Evolutionary conservation across 2,797 vertebrate species (phyloP).

Genomic region (Atherinosoma microstoma): DNA sequence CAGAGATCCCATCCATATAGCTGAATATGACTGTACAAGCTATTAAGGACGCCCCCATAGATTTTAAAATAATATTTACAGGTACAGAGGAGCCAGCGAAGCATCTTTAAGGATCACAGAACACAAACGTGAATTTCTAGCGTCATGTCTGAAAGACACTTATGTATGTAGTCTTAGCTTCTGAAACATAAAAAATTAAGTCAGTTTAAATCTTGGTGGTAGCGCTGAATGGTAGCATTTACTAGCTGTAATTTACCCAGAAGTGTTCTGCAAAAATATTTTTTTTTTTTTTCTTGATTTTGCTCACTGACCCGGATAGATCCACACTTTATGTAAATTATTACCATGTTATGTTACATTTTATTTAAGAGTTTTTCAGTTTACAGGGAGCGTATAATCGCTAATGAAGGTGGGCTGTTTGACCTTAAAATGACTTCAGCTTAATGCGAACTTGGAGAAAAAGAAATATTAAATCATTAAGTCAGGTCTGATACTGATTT

Average conservation of each 20-base stretch:
- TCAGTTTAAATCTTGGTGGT: background rate
- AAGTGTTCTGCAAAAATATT: background rate
- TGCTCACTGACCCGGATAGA: slow-evolving; percentile 9
- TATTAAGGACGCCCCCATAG: background rate
- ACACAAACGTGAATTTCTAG: background rate
- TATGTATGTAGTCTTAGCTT: background rate
- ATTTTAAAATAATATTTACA: background rate
- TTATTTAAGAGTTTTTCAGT: slow-evolving; percentile 8
- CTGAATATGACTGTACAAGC: slow-evolving; percentile 10
- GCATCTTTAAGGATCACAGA: background rate
- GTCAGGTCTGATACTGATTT: background rate
- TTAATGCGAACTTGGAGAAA: background rate
- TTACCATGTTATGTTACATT: background rate
- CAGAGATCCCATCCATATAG: slow-evolving; percentile 14
- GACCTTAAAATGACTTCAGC: background rate
- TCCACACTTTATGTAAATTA: slow-evolving; percentile 12
- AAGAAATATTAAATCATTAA: background rate
- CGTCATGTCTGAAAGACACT: too few relatives aligned
- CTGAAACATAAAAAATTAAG: background rate
- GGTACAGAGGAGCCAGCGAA: slow-evolving; percentile 3
- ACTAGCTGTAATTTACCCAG: background rate
- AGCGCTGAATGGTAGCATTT: background rate
- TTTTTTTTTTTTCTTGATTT: background rate
- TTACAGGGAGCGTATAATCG: background rate
- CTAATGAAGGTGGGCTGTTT: background rate